phyloP scores from a whole-genome alignment of 2,797 vertebrate genomes.

The Labroides dimidiatus region DNA sequence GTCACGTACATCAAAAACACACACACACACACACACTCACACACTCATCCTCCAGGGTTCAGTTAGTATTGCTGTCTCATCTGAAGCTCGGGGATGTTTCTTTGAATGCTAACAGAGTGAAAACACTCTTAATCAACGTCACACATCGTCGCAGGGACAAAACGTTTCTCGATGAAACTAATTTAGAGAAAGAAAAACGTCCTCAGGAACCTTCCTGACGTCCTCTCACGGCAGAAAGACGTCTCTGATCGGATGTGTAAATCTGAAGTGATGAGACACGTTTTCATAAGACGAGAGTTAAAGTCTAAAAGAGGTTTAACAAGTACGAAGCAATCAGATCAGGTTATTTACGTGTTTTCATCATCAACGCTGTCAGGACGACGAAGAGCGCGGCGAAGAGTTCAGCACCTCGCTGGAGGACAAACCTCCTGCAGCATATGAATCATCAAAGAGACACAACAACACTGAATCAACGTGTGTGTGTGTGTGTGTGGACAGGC shows the following conservation, averaged over 20 bases:
- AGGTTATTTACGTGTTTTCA: conserved; percentile 4
- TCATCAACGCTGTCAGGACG: conserved; percentile 1
- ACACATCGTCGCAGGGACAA: neutral
- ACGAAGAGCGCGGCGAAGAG: conserved; percentile 6
- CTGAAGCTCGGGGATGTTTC: neutral
- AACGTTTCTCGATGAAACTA: neutral
- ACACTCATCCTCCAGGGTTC: neutral
- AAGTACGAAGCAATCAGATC: neutral
- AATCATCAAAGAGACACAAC: conserved; percentile 34
- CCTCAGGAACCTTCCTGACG: no score
- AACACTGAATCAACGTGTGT: neutral
- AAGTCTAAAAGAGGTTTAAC: neutral
- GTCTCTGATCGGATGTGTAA: neutral
- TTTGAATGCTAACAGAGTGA: neutral
- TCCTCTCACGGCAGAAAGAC: no score
- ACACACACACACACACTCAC: neutral
- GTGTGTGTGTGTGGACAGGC: neutral
- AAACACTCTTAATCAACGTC: neutral
- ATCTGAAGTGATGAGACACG: neutral
- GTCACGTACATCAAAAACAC: conserved; percentile 17
- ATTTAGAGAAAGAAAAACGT: neutral
- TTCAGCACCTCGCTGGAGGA: neutral
- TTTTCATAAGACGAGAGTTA: neutral
- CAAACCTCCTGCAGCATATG: conserved; percentile 8
- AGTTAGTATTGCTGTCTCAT: conserved; percentile 17